A percentile compares a stretch with the other conserved stretches of the same genome.
Conservation (phyloP, 1,140 invertebrate genomes). For the Cyclargus thomasi region DNA sequence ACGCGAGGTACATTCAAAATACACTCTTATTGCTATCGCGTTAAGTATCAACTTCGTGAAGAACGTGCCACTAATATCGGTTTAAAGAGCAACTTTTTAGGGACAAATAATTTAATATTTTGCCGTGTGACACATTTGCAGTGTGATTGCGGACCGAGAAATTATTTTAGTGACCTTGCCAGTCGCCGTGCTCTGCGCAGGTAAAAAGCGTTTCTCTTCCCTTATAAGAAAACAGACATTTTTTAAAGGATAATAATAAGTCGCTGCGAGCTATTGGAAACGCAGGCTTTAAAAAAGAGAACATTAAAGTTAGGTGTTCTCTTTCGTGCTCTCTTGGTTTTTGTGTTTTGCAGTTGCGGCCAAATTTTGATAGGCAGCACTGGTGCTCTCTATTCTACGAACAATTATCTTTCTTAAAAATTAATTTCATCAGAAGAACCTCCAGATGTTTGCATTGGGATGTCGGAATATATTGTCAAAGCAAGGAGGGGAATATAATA, state of each 20-base stretch:
- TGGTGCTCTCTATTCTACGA: too few species aligned
- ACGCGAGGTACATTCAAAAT: not conserved
- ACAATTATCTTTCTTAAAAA: too few species aligned
- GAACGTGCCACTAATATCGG: not conserved
- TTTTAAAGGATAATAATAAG: not conserved
- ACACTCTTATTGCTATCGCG: not conserved
- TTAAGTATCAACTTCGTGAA: not conserved
- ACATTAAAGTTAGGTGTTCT: too few species aligned
- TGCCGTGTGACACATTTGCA: not conserved
- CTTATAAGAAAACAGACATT: not conserved
- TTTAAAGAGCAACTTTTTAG: slow-evolving; percentile 3
- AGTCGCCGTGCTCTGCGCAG: too few species aligned
- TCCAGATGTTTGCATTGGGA: not conserved
- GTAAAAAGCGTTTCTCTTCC: not conserved
- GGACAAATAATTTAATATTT: not conserved
- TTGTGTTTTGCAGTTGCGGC: too few species aligned
- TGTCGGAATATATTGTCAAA: not conserved
- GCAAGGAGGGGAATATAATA: not conserved
- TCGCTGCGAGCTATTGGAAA: too few species aligned
- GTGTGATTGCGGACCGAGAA: not conserved
- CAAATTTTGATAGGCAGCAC: too few species aligned
- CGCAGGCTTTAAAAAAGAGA: too few species aligned
- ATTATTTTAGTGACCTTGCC: not conserved
- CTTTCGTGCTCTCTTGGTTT: too few species aligned
- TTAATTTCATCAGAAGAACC: too few species aligned